These are phyloP conservation scores for Ophion slaviceki DNA, from an alignment of 2,888 invertebrate genomes.

Conservation along the genomic window DNA sequence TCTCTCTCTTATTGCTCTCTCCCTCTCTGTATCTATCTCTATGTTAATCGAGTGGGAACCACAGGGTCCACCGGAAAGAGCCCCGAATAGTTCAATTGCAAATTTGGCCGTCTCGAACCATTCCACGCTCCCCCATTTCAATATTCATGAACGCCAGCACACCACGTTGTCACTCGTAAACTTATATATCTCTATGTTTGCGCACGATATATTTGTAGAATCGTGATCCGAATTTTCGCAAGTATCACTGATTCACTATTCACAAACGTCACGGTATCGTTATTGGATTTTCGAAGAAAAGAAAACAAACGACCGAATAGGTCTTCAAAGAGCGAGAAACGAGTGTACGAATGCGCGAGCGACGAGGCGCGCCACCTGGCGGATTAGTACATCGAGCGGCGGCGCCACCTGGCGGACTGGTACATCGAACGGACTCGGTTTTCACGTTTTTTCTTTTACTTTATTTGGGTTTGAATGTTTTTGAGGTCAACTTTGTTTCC, in stretches of 20 bases:
- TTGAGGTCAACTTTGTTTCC: not conserved
- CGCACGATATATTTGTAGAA: not conserved
- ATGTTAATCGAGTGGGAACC: slow-evolving; percentile 59
- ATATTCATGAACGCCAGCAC: slow-evolving; percentile 51
- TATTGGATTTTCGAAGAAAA: not conserved
- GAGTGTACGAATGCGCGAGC: not conserved
- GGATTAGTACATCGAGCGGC: slow-evolving; percentile 8
- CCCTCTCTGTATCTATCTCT: slow-evolving; percentile 3
- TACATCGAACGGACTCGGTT: not conserved
- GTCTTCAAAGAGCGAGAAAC: not conserved
- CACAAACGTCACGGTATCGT: not conserved
- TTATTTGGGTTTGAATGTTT: not conserved
- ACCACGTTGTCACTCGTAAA: not conserved
- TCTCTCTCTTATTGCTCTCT: not conserved
- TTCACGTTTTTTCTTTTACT: not conserved
- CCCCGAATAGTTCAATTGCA: slow-evolving; percentile 27
- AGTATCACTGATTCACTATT: not conserved
- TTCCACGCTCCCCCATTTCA: slow-evolving; percentile 27
- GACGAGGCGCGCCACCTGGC: not conserved
- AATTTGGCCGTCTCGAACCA: slow-evolving; percentile 22
- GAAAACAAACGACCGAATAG: not conserved
- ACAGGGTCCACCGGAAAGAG: slow-evolving; percentile 9
- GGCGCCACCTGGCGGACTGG: not conserved
- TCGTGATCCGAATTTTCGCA: not conserved
- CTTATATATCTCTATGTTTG: not conserved